These are phyloP conservation scores for Bos taurus DNA, from an alignment of 2,113 vertebrate genomes.

Conservation along the genomic window DNA sequence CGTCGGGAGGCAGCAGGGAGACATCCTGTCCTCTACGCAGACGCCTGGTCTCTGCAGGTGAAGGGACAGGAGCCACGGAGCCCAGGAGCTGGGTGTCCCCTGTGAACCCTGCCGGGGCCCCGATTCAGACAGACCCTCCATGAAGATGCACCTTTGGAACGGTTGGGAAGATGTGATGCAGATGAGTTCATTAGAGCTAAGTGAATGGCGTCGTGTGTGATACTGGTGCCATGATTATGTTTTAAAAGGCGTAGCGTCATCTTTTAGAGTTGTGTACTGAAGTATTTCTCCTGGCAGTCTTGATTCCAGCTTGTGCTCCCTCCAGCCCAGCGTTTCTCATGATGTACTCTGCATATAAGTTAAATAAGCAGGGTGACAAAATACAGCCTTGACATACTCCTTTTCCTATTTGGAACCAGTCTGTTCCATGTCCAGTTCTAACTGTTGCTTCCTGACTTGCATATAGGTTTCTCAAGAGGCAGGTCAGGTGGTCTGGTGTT, in stretches of 20 bases:
- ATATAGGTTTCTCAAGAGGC: no score
- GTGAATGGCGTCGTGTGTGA: neutral
- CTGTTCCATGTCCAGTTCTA: no score
- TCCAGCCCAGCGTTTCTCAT: no score
- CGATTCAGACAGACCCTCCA: accelerated
- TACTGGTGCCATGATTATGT: accelerated
- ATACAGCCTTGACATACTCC: no score
- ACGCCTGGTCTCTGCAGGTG: neutral
- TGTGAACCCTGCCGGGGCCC: neutral
- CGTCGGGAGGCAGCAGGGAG: accelerated
- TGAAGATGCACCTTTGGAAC: neutral
- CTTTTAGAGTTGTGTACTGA: neutral
- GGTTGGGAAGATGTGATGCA: accelerated
- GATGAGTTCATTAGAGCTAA: accelerated
- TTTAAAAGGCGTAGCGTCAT: neutral
- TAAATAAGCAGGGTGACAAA: no score
- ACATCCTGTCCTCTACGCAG: neutral
- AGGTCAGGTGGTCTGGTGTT: no score
- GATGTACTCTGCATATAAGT: no score
- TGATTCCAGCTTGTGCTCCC: no score
- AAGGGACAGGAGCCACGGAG: neutral
- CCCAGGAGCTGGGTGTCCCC: neutral
- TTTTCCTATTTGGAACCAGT: no score
- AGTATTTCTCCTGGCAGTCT: neutral
- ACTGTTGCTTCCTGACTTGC: no score